Evolutionary conservation across 2,797 vertebrate genomes (phyloP), one percentile per base, ranked within the genome.

Genomic region (Enteromius fasciolatus): DNA sequence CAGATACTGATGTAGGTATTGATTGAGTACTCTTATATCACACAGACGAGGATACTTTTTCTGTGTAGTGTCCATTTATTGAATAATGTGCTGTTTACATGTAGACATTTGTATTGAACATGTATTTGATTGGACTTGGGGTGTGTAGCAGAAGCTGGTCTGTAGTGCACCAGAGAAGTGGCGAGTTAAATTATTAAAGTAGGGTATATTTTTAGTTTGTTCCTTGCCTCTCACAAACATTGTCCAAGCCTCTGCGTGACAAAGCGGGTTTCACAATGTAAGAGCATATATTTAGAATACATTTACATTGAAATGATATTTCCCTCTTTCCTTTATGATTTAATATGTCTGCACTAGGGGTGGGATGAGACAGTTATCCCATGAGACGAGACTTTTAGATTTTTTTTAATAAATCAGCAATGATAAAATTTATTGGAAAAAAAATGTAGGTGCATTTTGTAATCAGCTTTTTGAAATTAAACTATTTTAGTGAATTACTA

Each of bases 261-360:
- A 52, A 68, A 69, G n/a, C 69, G 67, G 67, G 44, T 15, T 81
- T 74, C 31, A 82, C 69, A 68, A 80, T 76, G 61, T 57, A 76
- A 41, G 64, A 48, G 48, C 28, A 61, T 57, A 73, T 4, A 84
- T 67, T 61, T 52, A 57, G 61, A 73, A n/a, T 25, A 66, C 28
- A 77, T 41, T 25, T 78, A 81, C 44, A 52, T 41, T 54, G 20
- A 48, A 11, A 48, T 57, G 0, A 80, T 59, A 59, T 70, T 61
- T 67, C 18, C 74, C 46, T 31, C 15, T 52, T 79, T 14, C 14
- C 1, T 3, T 64, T 31, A 17, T 57, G 69, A 48, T 68, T 67
- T 63, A 70, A 68, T 31, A n/a, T 67, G 67, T 77, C 67, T 36
- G 41, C 41, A 44, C 41, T 44, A 44, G 41, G 41, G 41, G 2